Conservation (phyloP, 1,140 invertebrate species). For the Anastrepha obliqua region DNA sequence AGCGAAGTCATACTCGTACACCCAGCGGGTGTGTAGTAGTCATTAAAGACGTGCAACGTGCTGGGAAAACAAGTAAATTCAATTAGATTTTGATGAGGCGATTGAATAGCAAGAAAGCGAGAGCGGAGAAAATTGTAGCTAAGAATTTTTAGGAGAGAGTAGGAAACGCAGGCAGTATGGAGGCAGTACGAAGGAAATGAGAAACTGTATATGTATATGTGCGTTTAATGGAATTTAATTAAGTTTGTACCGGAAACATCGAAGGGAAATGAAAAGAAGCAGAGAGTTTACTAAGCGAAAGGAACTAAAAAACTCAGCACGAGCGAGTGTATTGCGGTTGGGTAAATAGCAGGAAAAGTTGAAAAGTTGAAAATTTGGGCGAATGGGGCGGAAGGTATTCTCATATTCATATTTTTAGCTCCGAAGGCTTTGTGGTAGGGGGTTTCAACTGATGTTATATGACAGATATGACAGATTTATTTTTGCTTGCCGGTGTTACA, state of each 20-base stretch:
- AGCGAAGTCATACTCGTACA: not conserved
- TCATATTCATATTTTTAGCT: not conserved
- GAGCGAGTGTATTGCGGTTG: not conserved
- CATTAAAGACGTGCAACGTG: constrained; percentile 49
- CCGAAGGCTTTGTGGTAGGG: not conserved
- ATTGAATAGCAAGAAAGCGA: constrained; percentile 15
- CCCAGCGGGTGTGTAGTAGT: not conserved
- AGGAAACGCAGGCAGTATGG: not conserved
- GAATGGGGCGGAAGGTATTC: not conserved
- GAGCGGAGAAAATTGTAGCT: not conserved
- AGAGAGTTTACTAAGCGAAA: not conserved
- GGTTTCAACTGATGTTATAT: not conserved
- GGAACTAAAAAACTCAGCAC: not conserved
- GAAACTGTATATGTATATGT: constrained; percentile 15
- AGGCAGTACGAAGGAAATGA: not conserved
- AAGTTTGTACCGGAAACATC: not conserved
- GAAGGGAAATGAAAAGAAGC: not conserved
- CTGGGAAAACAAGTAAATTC: constrained; percentile 52
- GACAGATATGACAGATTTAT: not conserved
- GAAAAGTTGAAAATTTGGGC: not conserved
- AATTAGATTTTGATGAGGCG: constrained; percentile 48
- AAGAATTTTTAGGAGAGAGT: not conserved
- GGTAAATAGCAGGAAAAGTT: not conserved
- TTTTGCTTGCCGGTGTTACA: not conserved
- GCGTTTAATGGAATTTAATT: constrained; percentile 42